A percentile compares a stretch with the other conserved stretches of the same genome.
phyloP scores from a whole-genome alignment of 2,113 vertebrate species.

The Gallinago paraguaiae region DNA sequence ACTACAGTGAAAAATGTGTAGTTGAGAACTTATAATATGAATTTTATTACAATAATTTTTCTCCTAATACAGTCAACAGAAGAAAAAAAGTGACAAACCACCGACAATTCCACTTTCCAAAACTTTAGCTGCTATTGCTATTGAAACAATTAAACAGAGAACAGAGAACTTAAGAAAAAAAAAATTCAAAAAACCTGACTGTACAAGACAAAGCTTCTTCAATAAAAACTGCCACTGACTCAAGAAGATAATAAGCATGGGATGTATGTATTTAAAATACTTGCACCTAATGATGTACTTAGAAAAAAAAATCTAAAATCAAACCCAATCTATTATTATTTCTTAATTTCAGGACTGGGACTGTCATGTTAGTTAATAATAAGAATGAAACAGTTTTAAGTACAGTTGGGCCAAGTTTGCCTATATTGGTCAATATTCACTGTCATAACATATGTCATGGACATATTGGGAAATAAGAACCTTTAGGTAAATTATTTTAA shows the following conservation, averaged over 20 bases:
- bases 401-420: not conserved
- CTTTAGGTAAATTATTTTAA: not conserved
- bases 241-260: not conserved
- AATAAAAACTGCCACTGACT: not conserved
- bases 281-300: not conserved
- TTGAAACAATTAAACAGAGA: not conserved
- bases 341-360: not conserved
- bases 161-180: not conserved
- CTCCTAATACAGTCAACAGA: not conserved
- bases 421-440: not conserved
- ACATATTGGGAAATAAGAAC: not conserved
- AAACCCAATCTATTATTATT: not conserved
- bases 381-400: not conserved
- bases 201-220: not conserved
- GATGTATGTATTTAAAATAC: not conserved
- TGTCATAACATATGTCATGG: not conserved
- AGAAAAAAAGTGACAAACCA: not conserved
- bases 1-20: not conserved
- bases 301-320: not conserved
- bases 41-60: not conserved
- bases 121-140: not conserved
- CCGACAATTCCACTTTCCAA: not conserved
- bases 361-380: not conserved
- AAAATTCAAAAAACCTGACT: not conserved
- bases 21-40: not conserved